phyloP scores from a whole-genome alignment of 2,113 vertebrate genomes.

The Zosterops japonicus region DNA sequence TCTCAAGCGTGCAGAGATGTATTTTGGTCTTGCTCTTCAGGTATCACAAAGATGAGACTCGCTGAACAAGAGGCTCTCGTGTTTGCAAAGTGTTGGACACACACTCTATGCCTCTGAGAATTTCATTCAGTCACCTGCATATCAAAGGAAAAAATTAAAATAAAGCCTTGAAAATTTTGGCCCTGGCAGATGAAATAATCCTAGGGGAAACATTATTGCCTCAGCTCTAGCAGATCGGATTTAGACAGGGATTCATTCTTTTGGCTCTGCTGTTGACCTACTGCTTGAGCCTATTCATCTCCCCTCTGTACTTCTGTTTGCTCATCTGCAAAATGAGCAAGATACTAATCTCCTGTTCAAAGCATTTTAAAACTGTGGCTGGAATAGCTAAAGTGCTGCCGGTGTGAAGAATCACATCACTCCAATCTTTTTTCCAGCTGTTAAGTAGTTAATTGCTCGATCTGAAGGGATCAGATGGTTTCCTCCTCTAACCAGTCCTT shows the following conservation, averaged over 20 bases:
- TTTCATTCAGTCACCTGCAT: not conserved
- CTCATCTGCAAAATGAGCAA: conserved; percentile 64
- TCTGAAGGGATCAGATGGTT: conserved; percentile 50
- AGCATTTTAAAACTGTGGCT: conserved; percentile 42
- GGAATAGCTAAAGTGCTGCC: conserved; percentile 18
- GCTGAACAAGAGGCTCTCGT: not conserved
- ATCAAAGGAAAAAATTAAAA: not conserved
- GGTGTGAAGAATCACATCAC: conserved; percentile 24
- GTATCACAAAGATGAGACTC: fast-evolving
- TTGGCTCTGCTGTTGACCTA: conserved; percentile 51
- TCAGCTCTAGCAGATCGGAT: not conserved
- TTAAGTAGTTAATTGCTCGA: conserved; percentile 62
- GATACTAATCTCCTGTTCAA: conserved; percentile 62
- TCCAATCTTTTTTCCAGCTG: conserved; percentile 48
- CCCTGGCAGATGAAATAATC: conserved; percentile 29
- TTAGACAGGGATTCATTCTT: conserved; percentile 25
- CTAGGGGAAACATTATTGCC: not conserved
- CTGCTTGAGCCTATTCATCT: conserved; percentile 42
- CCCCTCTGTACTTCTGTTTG: conserved; percentile 56
- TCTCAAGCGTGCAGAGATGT: not conserved
- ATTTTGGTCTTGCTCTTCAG: not conserved
- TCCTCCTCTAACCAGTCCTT: conserved; percentile 36
- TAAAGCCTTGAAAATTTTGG: not conserved
- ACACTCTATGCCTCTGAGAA: fast-evolving
- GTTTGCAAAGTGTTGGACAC: not conserved